These are phyloP conservation scores for Prunella fulvescens DNA, from an alignment of 2,113 vertebrate species.

Conservation along the genomic window DNA sequence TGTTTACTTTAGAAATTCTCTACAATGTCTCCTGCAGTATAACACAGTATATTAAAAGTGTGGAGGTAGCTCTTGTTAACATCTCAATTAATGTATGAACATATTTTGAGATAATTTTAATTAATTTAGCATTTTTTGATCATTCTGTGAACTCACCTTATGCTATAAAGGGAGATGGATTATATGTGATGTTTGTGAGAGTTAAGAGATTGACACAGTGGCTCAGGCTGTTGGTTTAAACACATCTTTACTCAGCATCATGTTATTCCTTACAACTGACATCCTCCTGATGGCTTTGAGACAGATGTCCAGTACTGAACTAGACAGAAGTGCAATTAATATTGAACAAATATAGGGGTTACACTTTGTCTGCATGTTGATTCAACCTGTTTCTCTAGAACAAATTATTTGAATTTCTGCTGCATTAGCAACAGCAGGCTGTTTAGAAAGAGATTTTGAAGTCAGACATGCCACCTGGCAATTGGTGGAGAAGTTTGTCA, in stretches of 20 bases:
- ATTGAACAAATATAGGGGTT: slow-evolving; percentile 8
- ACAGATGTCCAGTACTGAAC: not conserved
- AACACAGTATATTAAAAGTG: not conserved
- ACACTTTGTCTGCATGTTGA: not conserved
- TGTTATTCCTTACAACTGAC: not conserved
- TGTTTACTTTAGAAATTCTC: not conserved
- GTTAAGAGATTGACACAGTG: not conserved
- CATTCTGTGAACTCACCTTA: not conserved
- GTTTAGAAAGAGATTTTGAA: slow-evolving; percentile 23
- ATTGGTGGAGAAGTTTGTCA: not conserved
- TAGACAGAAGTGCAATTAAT: not conserved
- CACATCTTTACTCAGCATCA: not conserved
- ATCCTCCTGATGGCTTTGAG: not conserved
- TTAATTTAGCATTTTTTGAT: not conserved
- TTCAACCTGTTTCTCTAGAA: not conserved
- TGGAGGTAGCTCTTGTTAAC: not conserved
- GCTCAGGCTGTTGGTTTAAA: not conserved
- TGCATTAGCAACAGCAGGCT: not conserved
- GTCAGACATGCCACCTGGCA: not conserved
- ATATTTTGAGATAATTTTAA: not conserved
- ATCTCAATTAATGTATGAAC: not conserved
- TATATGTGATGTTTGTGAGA: not conserved
- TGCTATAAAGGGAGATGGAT: not conserved
- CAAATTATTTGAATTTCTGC: not conserved
- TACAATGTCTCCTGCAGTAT: not conserved